phyloP scores from a whole-genome alignment of 2,113 vertebrate genomes.

The Neotragus moschatus region DNA sequence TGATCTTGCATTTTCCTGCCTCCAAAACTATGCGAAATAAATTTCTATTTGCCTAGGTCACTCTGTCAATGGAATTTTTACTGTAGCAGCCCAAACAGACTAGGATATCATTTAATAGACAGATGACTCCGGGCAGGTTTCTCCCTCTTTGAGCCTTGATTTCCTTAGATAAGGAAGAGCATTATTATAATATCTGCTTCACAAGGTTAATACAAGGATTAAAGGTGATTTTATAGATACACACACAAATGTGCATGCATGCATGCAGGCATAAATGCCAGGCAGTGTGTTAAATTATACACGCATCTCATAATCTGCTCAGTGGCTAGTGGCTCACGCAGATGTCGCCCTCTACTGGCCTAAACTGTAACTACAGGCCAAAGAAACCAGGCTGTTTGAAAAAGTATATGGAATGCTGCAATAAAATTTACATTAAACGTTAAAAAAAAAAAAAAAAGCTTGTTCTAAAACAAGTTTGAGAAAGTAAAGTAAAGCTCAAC shows the following conservation, averaged over 20 bases:
- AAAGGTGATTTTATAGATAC: neutral
- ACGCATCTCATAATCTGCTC: neutral
- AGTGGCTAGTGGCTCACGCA: accelerated
- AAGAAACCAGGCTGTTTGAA: neutral
- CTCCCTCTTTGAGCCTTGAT: neutral
- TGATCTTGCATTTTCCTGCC: neutral
- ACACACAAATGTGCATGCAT: accelerated
- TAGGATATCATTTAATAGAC: neutral
- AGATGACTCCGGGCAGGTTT: neutral
- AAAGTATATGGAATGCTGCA: neutral
- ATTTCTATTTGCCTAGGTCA: neutral
- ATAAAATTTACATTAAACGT: conserved; percentile 47
- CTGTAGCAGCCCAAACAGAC: neutral
- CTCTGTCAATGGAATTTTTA: neutral
- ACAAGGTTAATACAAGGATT: neutral
- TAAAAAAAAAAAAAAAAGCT: neutral
- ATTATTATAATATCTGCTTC: neutral
- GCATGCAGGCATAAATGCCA: neutral
- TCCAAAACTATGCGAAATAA: neutral
- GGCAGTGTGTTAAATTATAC: neutral
- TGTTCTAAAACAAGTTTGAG: conserved; percentile 30
- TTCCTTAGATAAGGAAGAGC: neutral
- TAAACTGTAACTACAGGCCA: conserved; percentile 26
- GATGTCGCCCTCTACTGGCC: conserved; percentile 37
- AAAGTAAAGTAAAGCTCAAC: conserved; percentile 36